Evolutionary conservation across 2,888 invertebrate species (phyloP), one percentile per base, ranked within the genome.

Genomic region (Pimpla rufipes): DNA sequence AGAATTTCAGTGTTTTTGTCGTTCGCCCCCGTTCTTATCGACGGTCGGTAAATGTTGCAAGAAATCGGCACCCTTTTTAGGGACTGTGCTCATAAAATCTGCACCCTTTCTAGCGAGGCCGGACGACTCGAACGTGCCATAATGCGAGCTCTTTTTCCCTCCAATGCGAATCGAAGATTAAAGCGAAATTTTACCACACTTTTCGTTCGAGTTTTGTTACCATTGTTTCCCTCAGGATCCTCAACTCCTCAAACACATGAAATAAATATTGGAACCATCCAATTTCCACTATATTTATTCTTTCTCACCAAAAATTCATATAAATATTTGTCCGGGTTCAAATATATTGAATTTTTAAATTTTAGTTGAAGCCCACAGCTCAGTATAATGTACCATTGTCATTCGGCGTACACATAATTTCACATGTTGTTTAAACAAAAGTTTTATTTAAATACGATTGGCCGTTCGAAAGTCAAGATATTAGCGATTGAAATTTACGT

Each of bases 161-260:
- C 71, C 29, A 29, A 68, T 66, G 74, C 64, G 73, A 78, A 79
- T 80, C 62, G 66, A 62, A 62, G 42, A 74, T 71, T 70, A 59
- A 64, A 35, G 50, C 6, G 66, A 59, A 62, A 77, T 67, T 73
- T 67, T 47, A 18, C 40, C 57, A 57, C 70, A 75, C 57, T 11
- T 16, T 57, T 2, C 35, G 29, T n/a, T 29, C 21, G 23, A 55
- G 21, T 55, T 55, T 23, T 11, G 23, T 55, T 23, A 55, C 11
- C 23, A 23, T 23, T 11, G 8, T 55, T 55, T 23, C 55, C 23
- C 23, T 10, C 11, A 21, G 13, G 23, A 45, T 23, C 23, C 40
- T 45, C 13, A 11, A 13, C 7, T 42, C 1, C 67, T 35, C 29
- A 29, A 29, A 29, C 5, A 29, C 5, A 29, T 29, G n/a, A 29